Evolutionary conservation across 2,113 vertebrate species (phyloP), one percentile per base, ranked within the genome.

Genomic region (Mesocricetus auratus): DNA sequence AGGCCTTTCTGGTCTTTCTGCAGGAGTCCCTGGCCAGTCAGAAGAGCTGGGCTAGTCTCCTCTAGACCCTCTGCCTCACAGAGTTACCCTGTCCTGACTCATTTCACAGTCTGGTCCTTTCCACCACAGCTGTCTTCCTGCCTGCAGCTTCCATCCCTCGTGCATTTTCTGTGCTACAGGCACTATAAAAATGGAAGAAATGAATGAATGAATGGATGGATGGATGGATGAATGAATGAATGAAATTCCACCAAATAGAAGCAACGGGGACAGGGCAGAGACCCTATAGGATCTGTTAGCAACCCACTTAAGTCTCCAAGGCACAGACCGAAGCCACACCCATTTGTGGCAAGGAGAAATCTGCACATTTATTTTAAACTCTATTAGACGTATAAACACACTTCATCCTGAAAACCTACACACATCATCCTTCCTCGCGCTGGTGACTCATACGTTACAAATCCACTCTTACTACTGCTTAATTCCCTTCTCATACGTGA

Each of bases 301-400:
- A 92, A 53, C 42, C 74, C 90, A 45, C 73, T 94, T 92, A 93
- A 93, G 29, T 90, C 45, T 92, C 62, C 17, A 66, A 73, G 85
- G 26, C 93, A 90, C 45, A 47, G 22, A 31, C 56, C n/a, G 75
- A 93, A 96, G 74, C 24, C 7, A 33, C 66, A 24, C 58, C 62
- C 71, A 62, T 56, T 79, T 93, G 81, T n/a, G 78, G 71, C 64
- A 81, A 56, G 88, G 16, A 96, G 39, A 31, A 83, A 60, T 83
- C 22, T 39, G 56, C 12, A 42, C 36, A 17, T 45, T 64, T 85
- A 89, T 93, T 91, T 94, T 96, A 94, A 89, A 91, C 71, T 79
- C 13, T 86, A 89, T 94, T 95, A 90, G 86, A 96, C 77, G 86
- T 56, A 58, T 91, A 88, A 82, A 96, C 82, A 96, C 39, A 47